Base-by-base conservation (phyloP, 2,888 invertebrate genomes). In the Drosophila recens region DNA sequence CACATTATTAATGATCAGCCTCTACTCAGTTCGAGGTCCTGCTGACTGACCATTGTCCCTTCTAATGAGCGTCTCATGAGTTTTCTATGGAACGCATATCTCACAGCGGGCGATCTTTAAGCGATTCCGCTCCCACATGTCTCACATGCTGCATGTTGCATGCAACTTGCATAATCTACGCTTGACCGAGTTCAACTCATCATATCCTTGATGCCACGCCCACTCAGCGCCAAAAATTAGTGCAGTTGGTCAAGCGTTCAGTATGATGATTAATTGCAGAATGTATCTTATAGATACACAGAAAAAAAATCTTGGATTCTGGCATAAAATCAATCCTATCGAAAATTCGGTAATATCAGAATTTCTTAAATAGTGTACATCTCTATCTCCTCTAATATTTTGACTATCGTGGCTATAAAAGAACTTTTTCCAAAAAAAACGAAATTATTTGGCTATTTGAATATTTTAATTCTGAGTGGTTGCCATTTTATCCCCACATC, bases 1-100 rank as follows among this genome's bases (percentile, higher is more conserved):
- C 85, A 82, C 75, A 87, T 86, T 86, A 89, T 86, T 84, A 79
- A 85, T 82, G 81, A 82, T 72, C 77, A 77, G 73, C 70, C 76
- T 69, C 66, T 65, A 62, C 75, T 52, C 73, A 74, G 36, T 15
- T 27, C 11, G 74, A 54, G 68, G 6, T 71, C 42, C 48, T 27
- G 40, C 42, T 34, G 11, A 13, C 62, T 70, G 75, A 61, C 76
- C 79, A 79, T 77, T 77, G 75, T 77, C 43, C 49, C 56, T 61
- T 61, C 53, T 82, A 76, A 80, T 78, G 86, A 84, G 82, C 69
- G 62, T 72, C 68, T 78, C 72, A 80, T 74, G 76, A 73, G 78
- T 70, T 65, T 82, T 80, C 77, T 79, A 72, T 75, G 62, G 49
- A 77, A 65, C 56, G 15, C 27, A 40, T 27, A 17, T 17, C 49